Base-by-base conservation (phyloP, 2,797 vertebrate genomes). In the Tauraco hartlaubi region DNA sequence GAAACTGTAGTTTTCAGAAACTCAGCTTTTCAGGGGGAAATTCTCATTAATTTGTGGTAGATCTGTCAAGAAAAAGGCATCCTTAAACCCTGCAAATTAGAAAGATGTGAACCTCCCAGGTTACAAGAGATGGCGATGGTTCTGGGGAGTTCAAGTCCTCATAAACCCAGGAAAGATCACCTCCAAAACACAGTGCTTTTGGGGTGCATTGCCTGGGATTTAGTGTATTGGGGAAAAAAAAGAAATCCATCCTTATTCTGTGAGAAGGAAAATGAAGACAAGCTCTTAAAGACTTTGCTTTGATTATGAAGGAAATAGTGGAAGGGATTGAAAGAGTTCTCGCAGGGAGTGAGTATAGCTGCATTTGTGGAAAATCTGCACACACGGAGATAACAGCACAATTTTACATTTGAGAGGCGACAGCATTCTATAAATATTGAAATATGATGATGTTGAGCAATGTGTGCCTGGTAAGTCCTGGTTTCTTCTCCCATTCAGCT, bases 361-460 rank as follows among this genome's bases (percentile, higher is more conserved):
- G 76, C 80, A 59, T 82, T 82, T 15, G 37, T 79, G 85, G 80
- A 16, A 77, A 81, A 55, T 31, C 63, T 86, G 92, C 68, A 67
- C 54, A 55, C 58, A 72, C 4, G 0, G 54, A 63, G 92, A 79
- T 75, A 92, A 88, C 54, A 71, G 83, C 79, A 55, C 41, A 73
- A 35, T 83, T 91, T 91, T 64, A 89, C 85, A 83, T 91, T 68
- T 67, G 59, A 86, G 81, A 94, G 59, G 81, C 5, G 1, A 63
- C 59, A 86, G 73, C 51, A 89, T 73, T 39, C 93, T 68, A 96
- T 89, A 86, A 94, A 94, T 96, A 91, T 89, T 86, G 92, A 86
- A 91, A 91, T 73, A 76, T 39, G 86, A 58, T 52, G 79, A 90
- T 88, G 63, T 22, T 64, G 73, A 93, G 77, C 85, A 89, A 89